These are phyloP conservation scores for Montifringilla adamsi DNA, from an alignment of 2,113 vertebrate genomes.

Conservation along the genomic window DNA sequence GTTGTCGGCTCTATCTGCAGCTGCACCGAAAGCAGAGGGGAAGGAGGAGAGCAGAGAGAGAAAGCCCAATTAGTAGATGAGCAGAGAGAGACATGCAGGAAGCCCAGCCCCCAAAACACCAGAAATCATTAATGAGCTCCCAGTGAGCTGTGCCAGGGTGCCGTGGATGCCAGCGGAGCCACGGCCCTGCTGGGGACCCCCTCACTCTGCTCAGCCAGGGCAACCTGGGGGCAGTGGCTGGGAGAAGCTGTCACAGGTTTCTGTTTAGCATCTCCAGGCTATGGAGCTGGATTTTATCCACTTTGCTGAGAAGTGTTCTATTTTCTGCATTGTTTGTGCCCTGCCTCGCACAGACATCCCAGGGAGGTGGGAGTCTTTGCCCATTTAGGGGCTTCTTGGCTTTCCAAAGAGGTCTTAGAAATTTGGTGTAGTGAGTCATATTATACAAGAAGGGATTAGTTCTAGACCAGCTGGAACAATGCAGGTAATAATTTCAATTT, in stretches of 20 bases:
- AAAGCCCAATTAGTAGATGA: constrained; percentile 75
- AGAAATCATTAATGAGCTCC: constrained; percentile 3
- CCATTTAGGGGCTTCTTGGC: constrained; percentile 22
- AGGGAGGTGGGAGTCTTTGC: background rate
- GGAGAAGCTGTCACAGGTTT: background rate
- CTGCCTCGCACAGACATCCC: background rate
- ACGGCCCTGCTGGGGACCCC: fast-evolving
- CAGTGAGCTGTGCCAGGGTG: background rate
- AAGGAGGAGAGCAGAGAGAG: constrained; percentile 53
- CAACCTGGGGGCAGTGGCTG: background rate
- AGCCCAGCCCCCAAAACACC: constrained; percentile 42
- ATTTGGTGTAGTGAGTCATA: background rate
- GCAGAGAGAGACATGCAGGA: constrained; percentile 72
- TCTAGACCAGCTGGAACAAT: background rate
- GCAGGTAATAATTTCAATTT: background rate
- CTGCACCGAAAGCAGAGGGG: constrained; percentile 65
- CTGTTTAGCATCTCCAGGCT: background rate
- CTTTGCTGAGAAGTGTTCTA: background rate
- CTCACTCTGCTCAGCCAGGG: background rate
- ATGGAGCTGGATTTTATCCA: background rate
- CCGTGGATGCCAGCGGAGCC: fast-evolving
- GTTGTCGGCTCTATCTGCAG: constrained; percentile 70
- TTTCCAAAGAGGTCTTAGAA: background rate
- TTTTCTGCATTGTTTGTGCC: background rate
- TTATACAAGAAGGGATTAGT: background rate